Evolutionary conservation across 2,797 vertebrate species (phyloP).

Genomic region (Pelobates cultripes): DNA sequence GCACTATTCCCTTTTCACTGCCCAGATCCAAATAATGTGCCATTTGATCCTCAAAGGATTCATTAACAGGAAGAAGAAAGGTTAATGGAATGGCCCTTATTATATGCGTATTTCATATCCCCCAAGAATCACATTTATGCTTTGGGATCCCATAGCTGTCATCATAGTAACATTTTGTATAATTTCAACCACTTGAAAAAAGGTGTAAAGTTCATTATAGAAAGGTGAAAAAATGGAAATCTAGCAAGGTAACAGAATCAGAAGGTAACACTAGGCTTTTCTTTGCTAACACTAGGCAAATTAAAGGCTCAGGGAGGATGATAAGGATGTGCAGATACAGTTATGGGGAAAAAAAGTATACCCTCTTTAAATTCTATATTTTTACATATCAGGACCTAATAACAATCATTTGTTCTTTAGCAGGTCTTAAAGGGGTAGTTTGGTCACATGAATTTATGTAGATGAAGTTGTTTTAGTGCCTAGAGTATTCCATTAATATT

Average conservation of each 20-base stretch:
- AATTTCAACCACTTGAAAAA: neutral
- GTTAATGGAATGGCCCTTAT: neutral
- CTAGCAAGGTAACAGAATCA: neutral
- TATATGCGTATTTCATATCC: neutral
- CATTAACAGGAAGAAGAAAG: slow-evolving; percentile 26
- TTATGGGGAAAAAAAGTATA: no score
- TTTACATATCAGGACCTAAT: no score
- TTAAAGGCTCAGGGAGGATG: no score
- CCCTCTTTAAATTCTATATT: no score
- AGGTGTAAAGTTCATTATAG: slow-evolving; percentile 19
- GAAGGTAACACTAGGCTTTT: neutral
- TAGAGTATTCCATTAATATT: no score
- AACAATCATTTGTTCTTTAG: no score
- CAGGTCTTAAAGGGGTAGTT: no score
- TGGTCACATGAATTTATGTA: no score
- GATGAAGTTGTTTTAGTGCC: no score
- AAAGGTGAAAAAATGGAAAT: neutral
- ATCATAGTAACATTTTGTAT: neutral
- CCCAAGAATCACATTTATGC: neutral
- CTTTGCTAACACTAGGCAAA: no score
- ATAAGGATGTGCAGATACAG: no score
- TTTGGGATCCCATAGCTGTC: neutral
- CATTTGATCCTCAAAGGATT: slow-evolving; percentile 13
- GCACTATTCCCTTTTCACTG: neutral
- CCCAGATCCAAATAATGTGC: neutral